Evolutionary conservation across 2,888 invertebrate species (phyloP), one percentile per base, ranked within the genome.

Genomic region (Drosophila fulvimacula): DNA sequence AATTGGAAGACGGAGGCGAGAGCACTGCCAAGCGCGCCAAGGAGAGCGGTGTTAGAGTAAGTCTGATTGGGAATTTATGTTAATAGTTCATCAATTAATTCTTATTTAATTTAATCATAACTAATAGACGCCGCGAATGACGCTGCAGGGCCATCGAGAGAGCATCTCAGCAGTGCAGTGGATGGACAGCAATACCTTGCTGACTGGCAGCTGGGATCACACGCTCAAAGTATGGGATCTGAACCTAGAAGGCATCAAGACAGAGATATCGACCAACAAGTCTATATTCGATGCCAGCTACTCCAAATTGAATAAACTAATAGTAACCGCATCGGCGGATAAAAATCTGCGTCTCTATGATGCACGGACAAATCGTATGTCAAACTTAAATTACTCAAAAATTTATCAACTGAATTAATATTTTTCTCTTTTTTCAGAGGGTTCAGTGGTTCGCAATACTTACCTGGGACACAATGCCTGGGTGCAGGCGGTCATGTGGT

Each of bases 171-270:
- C 96, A 0, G 94, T 97, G 0, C 94, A 95, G 60, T 99, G 99
- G 98, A 94, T 96, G 82, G 96, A 96, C 80, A 94, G 94, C 63
- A 94, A 95, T 76, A 96, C 96, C 73, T 93, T 98, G 3, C 94
- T 97, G 10, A 97, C 98, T 0, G 95, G 96, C 58, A 97, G 98
- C 1, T 98, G 98, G 98, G 99, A 99, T 93, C 98, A 99, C 91
- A 96, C 98, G 1, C 93, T 99, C 17, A 96, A 97, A 91, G 92
- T 98, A 10, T 99, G 99, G 99, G 99, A 99, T 92, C 94, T 97
- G 48, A 96, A 97, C 88, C 93, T 96, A 52, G 97, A 96, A 53
- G 96, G 96, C 39, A 95, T 98, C 48, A 97, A 96, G 91, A 95
- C 95, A 46, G 97, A 97, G 92, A 94, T 98, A 81, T 95, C 95